phyloP scores from a whole-genome alignment of 2,113 vertebrate species.

The Lagopus muta region DNA sequence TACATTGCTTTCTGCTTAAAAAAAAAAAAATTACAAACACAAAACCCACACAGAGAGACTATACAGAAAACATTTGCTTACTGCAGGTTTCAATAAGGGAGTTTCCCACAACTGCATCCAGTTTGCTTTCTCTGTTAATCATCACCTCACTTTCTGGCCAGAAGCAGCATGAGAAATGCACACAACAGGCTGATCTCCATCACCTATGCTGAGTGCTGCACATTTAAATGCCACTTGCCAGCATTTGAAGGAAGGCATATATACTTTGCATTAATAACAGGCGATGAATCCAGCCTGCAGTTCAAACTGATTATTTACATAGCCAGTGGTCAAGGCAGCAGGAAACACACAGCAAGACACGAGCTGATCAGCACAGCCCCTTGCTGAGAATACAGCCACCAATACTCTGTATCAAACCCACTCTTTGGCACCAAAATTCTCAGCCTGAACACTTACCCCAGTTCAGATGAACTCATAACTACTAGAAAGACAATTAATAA shows the following conservation, averaged over 20 bases:
- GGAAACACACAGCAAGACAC: background rate
- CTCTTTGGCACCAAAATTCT: background rate
- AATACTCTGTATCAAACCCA: background rate
- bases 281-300: background rate
- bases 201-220: background rate
- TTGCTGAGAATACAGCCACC: background rate
- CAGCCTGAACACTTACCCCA: background rate
- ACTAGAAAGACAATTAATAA: slow-evolving; percentile 68
- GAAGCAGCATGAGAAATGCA: background rate
- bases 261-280: slow-evolving; percentile 1
- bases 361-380: rapidly evolving
- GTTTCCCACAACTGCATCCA: background rate
- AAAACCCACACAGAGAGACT: background rate
- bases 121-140: background rate
- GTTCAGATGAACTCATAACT: slow-evolving; percentile 60
- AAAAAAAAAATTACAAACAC: background rate
- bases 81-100: background rate
- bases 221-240: slow-evolving; percentile 9
- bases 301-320: background rate
- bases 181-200: background rate
- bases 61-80: background rate
- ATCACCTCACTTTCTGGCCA: background rate
- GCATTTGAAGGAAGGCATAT: background rate
- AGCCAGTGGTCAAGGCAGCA: background rate
- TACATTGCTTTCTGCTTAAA: background rate